Conservation (phyloP, 2,113 vertebrate genomes). For the Mionectes macconnelli region DNA sequence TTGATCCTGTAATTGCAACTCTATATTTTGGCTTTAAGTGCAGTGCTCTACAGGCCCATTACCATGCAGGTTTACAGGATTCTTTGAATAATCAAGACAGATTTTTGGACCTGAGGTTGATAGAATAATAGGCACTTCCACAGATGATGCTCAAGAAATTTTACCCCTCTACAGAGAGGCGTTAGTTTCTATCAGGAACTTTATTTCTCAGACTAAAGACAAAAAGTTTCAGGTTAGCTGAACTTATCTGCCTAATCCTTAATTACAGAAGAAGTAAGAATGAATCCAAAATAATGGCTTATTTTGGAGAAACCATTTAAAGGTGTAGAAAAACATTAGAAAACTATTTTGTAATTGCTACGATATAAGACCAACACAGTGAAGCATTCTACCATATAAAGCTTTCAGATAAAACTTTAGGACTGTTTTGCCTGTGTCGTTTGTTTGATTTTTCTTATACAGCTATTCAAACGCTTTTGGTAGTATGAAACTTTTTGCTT, state of each 20-base stretch:
- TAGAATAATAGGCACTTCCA: background rate
- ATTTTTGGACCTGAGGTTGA: background rate
- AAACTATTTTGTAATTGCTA: background rate
- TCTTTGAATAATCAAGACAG: background rate
- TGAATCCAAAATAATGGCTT: background rate
- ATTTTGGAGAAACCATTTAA: background rate
- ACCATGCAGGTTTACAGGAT: background rate
- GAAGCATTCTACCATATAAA: background rate
- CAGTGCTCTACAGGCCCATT: accelerated
- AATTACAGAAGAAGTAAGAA: background rate
- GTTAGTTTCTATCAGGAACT: background rate
- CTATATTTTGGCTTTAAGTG: background rate
- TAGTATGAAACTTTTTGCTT: background rate
- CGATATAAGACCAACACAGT: background rate
- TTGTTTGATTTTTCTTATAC: background rate
- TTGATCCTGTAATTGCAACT: background rate
- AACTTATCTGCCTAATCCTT: background rate
- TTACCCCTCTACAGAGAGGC: background rate
- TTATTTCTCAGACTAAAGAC: background rate
- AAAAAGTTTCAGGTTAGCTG: background rate
- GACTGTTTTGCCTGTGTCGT: background rate
- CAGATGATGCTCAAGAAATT: background rate
- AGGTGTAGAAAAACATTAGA: background rate
- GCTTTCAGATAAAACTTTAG: background rate
- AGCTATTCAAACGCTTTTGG: background rate